Conservation (phyloP, 2,888 invertebrate genomes). For the Choreutis nemorana region DNA sequence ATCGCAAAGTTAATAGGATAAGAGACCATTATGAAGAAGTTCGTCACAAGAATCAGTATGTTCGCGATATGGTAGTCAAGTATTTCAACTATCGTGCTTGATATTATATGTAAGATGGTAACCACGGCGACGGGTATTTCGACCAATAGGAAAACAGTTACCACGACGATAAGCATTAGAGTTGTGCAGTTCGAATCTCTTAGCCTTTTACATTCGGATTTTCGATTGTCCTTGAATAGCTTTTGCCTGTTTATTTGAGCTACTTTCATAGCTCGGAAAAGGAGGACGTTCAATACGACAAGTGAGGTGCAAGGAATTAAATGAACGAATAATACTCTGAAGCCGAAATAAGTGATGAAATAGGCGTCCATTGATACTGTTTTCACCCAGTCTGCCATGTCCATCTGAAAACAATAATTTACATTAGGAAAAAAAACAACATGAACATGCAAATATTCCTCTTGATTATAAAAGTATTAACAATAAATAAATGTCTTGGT, state of each 20-base stretch:
- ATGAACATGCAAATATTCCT: no score
- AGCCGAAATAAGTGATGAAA: constrained; percentile 83
- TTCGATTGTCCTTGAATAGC: constrained; percentile 78
- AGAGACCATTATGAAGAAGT: constrained; percentile 90
- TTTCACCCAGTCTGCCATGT: constrained; percentile 76
- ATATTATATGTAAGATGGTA: constrained; percentile 83
- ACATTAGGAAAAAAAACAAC: no score
- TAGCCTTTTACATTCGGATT: constrained; percentile 80
- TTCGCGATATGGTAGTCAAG: constrained; percentile 82
- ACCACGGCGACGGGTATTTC: constrained; percentile 87
- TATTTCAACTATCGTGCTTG: constrained; percentile 74
- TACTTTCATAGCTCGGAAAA: constrained; percentile 85
- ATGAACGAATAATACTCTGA: constrained; percentile 92
- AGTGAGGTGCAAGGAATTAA: constrained; percentile 88
- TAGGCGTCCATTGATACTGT: constrained; percentile 76
- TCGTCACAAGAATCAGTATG: constrained; percentile 81
- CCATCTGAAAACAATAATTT: constrained; percentile 39
- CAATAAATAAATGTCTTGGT: neutral
- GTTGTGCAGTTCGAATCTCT: constrained; percentile 87
- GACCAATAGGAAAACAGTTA: constrained; percentile 82
- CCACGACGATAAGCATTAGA: constrained; percentile 86
- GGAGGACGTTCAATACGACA: constrained; percentile 85
- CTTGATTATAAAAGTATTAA: no score
- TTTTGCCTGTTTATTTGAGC: constrained; percentile 82
- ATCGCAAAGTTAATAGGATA: constrained; percentile 96